Base-by-base conservation (phyloP, 2,888 invertebrate species). In the Alentia gelatinosa region DNA sequence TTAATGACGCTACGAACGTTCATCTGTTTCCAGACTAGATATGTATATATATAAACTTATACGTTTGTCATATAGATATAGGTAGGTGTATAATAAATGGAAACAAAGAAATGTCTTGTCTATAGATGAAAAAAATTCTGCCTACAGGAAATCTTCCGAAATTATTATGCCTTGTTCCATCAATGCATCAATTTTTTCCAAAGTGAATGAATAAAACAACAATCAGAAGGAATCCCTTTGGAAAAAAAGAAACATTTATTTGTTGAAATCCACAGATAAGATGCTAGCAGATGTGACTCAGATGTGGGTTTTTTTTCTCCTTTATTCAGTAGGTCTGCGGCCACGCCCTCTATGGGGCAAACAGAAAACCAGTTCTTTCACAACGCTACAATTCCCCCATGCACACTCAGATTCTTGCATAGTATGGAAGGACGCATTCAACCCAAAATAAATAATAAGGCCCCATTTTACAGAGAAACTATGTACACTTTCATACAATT, bases 231-330 rank as follows among this genome's bases (percentile, higher is more conserved):
- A 23, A 26, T 35, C 79, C 79, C 15, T 12, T 79, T 39, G 79
- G 79, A 79, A 79, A 68, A 74, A 79, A 86, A 86, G 86, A 86
- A 86, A 50, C 50, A 86, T 86, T 86, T 86, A 86, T 86, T 86
- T 42, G 50, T 86, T 50, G 86, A 47, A 86, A 86, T 30, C 30
- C 42, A 50, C 50, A 47, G 47, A 42, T 86, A 39, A 86, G 47
- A 47, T 47, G 47, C 86, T 33, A 47, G 7, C 30, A n/a, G 86
- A 23, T 30, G 42, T 26, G 68, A 26, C 39, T 19, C n/a, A 30
- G 47, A 30, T 47, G 47, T 86, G 42, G 12, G 30, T 47, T 47
- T n/a, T 12, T 23, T 86, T 47, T n/a, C 26, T 47, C 42, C 33
- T 23, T 86, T 47, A 42, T 39, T 47, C 42, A 47, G 35, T 83